Percentiles rank a stretch among this genome's conserved stretches.
Evolutionary conservation across 2,113 vertebrate species (phyloP).

Genomic region (Tinamus guttatus): DNA sequence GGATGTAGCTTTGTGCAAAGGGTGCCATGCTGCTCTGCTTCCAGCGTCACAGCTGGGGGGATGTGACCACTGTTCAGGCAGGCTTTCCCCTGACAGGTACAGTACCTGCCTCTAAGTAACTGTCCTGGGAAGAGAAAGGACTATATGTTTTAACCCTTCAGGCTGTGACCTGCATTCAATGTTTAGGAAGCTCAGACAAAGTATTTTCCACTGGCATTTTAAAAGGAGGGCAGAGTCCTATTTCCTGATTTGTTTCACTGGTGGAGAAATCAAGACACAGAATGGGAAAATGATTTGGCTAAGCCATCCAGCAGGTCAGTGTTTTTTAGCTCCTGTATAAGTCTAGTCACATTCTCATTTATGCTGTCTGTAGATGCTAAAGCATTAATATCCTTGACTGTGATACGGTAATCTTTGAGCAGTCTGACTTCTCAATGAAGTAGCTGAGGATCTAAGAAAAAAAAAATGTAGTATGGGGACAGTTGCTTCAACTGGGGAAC

Average conservation of each 20-base stretch:
- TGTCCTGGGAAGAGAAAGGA: background rate
- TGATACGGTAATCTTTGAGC: fast-evolving
- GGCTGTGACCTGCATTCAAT: fast-evolving
- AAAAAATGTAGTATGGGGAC: background rate
- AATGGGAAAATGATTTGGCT: background rate
- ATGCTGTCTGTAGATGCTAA: background rate
- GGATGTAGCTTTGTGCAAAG: background rate
- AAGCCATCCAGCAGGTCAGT: too few relatives aligned
- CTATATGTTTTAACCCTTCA: fast-evolving
- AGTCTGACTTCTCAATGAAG: background rate
- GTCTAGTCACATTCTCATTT: background rate
- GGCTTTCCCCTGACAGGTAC: fast-evolving
- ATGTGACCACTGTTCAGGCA: fast-evolving
- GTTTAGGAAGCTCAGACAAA: background rate
- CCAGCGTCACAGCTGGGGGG: background rate
- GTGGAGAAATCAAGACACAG: background rate
- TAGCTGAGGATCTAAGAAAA: background rate
- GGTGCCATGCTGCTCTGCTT: background rate
- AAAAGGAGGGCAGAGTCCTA: background rate
- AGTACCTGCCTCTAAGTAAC: background rate
- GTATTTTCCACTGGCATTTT: background rate
- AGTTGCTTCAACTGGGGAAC: background rate
- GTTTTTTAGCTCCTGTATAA: background rate
- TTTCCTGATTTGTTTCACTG: background rate
- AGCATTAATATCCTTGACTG: background rate